Evolutionary conservation across 2,888 invertebrate genomes (phyloP).

Genomic region (Monopis laevigella): DNA sequence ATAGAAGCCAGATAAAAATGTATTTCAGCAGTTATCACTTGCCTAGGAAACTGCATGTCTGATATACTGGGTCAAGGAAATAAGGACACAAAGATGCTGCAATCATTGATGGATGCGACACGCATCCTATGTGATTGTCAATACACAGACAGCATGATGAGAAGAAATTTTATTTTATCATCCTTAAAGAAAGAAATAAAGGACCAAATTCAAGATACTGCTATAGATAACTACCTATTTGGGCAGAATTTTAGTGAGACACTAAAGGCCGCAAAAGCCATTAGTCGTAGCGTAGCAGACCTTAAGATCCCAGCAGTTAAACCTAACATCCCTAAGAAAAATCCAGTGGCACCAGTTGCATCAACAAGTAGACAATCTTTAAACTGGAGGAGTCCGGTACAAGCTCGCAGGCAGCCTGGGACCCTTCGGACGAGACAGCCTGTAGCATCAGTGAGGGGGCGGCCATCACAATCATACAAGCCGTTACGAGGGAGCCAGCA

Average conservation of each 20-base stretch:
- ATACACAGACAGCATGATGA: constrained; percentile 16
- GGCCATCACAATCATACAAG: neutral
- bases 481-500: neutral
- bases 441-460: neutral
- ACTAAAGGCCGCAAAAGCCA: constrained; percentile 19
- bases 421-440: neutral
- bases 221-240: constrained; percentile 19
- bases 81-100: constrained; percentile 6
- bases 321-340: too few species aligned
- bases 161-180: constrained; percentile 18
- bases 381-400: neutral
- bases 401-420: neutral
- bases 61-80: constrained; percentile 11
- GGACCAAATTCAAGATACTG: constrained; percentile 19
- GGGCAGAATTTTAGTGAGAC: constrained; percentile 18
- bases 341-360: neutral
- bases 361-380: neutral
- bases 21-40: constrained; percentile 18
- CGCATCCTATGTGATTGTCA: constrained; percentile 18
- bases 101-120: constrained; percentile 17
- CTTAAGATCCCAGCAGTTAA: constrained; percentile 13
- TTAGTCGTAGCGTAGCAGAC: constrained; percentile 18
- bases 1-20: constrained; percentile 22
- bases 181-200: constrained; percentile 20
- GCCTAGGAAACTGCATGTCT: constrained; percentile 17